phyloP scores from a whole-genome alignment of 2,888 invertebrate species.

The Dryadula phaetusa region DNA sequence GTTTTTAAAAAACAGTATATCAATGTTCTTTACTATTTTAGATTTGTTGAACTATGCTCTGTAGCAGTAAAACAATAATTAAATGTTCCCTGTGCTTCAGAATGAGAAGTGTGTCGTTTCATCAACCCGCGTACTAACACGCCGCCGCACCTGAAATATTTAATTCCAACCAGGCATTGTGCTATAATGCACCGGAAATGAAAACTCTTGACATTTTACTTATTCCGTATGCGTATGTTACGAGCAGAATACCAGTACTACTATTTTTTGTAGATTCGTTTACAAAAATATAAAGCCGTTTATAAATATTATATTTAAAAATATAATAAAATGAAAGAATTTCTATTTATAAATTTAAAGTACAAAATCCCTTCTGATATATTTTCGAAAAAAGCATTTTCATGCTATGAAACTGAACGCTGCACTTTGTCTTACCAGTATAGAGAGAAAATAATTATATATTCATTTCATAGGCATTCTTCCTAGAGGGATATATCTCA shows the following conservation, averaged over 20 bases:
- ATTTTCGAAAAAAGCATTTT: too few species aligned
- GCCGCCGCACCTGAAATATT: conserved; percentile 76
- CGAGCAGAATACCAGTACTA: conserved; percentile 27
- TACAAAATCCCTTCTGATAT: too few species aligned
- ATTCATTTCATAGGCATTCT: too few species aligned
- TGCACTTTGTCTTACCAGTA: too few species aligned
- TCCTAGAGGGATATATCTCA: too few species aligned
- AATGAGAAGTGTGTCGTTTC: conserved; percentile 75
- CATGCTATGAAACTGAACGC: too few species aligned
- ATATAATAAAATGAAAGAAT: too few species aligned
- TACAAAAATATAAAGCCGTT: not conserved
- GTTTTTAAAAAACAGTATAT: too few species aligned
- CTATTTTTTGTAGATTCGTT: conserved; percentile 5
- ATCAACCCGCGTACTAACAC: conserved; percentile 74
- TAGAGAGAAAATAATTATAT: too few species aligned
- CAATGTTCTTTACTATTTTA: conserved; percentile 73
- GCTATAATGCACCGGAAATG: conserved; percentile 71
- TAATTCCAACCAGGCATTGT: conserved; percentile 70
- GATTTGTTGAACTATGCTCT: conserved; percentile 72
- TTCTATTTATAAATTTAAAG: too few species aligned
- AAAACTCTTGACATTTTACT: conserved; percentile 60
- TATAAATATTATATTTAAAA: not conserved
- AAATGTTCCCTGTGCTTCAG: conserved; percentile 73
- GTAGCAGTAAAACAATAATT: conserved; percentile 76
- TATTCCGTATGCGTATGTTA: conserved; percentile 45